Evolutionary conservation across 1,140 invertebrate species (phyloP), one percentile per base, ranked within the genome.

Genomic region (Delia radicum): DNA sequence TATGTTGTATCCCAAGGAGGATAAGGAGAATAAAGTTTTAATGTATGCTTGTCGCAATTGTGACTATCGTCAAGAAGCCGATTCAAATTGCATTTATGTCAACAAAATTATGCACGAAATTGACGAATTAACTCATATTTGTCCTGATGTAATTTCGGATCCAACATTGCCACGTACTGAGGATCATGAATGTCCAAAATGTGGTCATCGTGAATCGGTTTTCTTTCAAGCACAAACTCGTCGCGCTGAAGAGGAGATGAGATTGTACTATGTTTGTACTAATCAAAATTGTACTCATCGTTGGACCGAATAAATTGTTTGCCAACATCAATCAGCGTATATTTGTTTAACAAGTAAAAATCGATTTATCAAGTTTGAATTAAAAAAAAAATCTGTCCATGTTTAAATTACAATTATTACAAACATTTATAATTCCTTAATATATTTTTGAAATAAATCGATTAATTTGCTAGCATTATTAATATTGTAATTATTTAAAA

Each of bases 21-120:
- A 99, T 84, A 99, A 99, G 88, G 97, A 99, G 86, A 96, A 95
- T 82, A 96, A 96, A 89, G 93, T 96, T n/a, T 86, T 99, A 1
- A 88, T 99, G 77, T 99, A 99, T 87, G 96, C 97, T 86, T 99
- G 98, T 84, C 89, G 97, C 86, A 98, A 99, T 88, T 99, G 97
- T 88, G 96, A 98, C 80, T 98, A 97, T 85, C 97, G 97, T 85
- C 94, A 98, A 87, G 89, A 95, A 26, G 97, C 98, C 0, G 96
- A 98, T 81, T 99, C 98, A 78, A 97, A 98, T 81, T 99, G 98
- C 85, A 98, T 99, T 75, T 99, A 99, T 85, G 98, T 99, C 0
- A 99, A 99, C 90, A 99, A 99, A 91, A 98, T 99, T 89, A 98
- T 97, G 91, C 98, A 99, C 91, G 98, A 99, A 94, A 97, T 99